Conservation (phyloP, 1,140 invertebrate genomes). For the Drosophila fuyamai region DNA sequence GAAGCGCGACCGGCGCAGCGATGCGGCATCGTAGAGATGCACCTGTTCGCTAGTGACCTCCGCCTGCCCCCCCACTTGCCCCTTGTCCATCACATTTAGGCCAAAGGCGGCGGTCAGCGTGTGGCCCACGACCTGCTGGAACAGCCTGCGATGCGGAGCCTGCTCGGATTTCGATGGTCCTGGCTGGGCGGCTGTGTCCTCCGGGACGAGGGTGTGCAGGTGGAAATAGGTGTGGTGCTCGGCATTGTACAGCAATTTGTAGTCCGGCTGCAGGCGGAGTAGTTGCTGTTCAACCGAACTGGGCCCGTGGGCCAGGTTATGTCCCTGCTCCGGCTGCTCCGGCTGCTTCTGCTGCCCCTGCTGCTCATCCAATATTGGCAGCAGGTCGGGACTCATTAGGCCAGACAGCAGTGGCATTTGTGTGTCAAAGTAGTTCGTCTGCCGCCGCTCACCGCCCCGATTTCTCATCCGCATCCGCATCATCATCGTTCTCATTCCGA, state of each 20-base stretch:
- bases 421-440: conserved; percentile 52
- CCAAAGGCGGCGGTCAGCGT: conserved; percentile 74
- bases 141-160: conserved; percentile 31
- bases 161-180: neutral
- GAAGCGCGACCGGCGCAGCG: conserved; percentile 71
- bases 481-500: conserved; percentile 40
- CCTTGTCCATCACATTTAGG: conserved; percentile 48
- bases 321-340: neutral
- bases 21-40: conserved; percentile 70
- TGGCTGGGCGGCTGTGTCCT: neutral
- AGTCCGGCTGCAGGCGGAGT: conserved; percentile 71
- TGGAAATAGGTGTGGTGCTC: conserved; percentile 79
- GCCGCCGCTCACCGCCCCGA: conserved; percentile 18
- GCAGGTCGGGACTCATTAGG: conserved; percentile 45
- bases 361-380: conserved; percentile 61
- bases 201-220: conserved; percentile 55
- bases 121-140: conserved; percentile 68
- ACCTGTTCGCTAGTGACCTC: conserved; percentile 61
- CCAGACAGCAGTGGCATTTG: conserved; percentile 50
- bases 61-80: conserved; percentile 5
- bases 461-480: conserved; percentile 28
- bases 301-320: conserved; percentile 29
- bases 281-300: conserved; percentile 59
- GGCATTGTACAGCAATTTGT: conserved; percentile 79
- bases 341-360: neutral